A percentile compares a stretch with the other conserved stretches of the same genome.
phyloP scores from a whole-genome alignment of 1,140 invertebrate species.

The Penaeus indicus region DNA sequence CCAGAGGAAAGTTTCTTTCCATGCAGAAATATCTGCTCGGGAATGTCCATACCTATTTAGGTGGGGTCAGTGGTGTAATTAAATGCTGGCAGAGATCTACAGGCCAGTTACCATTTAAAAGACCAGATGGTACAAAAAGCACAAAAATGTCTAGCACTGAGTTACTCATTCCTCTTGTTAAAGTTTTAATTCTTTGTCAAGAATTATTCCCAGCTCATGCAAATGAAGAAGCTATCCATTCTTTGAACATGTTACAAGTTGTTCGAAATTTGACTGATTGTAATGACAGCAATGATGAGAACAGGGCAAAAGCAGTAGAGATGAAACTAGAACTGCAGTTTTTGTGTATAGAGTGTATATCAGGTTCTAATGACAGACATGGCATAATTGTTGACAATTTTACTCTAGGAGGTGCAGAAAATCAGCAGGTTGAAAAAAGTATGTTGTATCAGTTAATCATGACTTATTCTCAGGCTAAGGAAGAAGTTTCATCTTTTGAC shows the following conservation, averaged over 20 bases:
- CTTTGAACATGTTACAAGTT: slow-evolving; percentile 36
- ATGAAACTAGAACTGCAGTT: slow-evolving; percentile 42
- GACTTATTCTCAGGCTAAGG: slow-evolving; percentile 35
- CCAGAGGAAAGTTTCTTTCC: not conserved
- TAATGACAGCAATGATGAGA: not conserved
- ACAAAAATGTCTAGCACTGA: not conserved
- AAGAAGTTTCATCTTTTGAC: not conserved
- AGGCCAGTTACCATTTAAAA: not conserved
- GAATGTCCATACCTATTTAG: not conserved
- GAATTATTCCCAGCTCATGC: slow-evolving; percentile 28
- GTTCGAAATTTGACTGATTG: not conserved
- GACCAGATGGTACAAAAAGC: not conserved
- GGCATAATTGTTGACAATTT: slow-evolving; percentile 23
- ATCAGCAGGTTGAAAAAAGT: slow-evolving; percentile 36
- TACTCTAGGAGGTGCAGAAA: not conserved
- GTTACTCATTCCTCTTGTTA: not conserved
- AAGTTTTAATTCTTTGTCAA: slow-evolving; percentile 25
- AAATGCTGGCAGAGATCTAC: slow-evolving; percentile 28
- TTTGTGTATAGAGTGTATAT: slow-evolving; percentile 30
- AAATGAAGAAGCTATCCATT: slow-evolving; percentile 8
- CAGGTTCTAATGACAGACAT: slow-evolving; percentile 11
- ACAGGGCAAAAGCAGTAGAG: not conserved
- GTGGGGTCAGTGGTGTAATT: not conserved
- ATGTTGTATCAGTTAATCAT: slow-evolving; percentile 39
- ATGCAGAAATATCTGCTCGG: not conserved